Evolutionary conservation across 2,888 invertebrate species (phyloP).

Genomic region (Erebia aethiops): DNA sequence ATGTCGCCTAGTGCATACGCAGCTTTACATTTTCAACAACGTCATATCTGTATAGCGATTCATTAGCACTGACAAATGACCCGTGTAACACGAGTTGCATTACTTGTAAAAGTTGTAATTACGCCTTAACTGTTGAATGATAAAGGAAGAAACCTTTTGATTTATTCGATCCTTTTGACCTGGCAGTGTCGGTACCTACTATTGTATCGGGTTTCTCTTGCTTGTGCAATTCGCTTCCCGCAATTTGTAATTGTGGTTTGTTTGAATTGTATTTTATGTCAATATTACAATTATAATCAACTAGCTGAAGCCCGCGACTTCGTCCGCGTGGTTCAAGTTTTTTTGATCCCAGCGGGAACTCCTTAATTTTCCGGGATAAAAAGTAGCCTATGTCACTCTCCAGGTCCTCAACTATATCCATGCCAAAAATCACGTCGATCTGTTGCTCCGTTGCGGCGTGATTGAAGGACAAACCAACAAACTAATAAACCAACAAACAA

Average conservation of each 20-base stretch:
- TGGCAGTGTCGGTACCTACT: slow-evolving; percentile 20
- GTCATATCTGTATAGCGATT: slow-evolving; percentile 1
- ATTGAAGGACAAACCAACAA: no score
- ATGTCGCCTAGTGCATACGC: no score
- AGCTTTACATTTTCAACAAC: not conserved
- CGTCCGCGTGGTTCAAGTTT: no score
- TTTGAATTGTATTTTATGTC: not conserved
- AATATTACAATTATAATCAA: not conserved
- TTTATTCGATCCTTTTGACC: slow-evolving; percentile 23
- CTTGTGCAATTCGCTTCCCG: slow-evolving; percentile 5
- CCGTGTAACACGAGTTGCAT: slow-evolving; percentile 19
- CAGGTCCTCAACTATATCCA: no score
- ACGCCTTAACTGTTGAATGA: slow-evolving; percentile 14
- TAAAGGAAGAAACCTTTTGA: slow-evolving; percentile 30
- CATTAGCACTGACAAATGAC: slow-evolving; percentile 15
- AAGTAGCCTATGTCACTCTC: no score
- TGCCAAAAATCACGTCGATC: no score
- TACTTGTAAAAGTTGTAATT: not conserved
- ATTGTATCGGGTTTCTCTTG: slow-evolving; percentile 27
- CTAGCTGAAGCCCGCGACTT: no score
- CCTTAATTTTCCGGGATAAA: no score
- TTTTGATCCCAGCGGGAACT: no score
- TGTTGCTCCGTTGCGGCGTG: no score
- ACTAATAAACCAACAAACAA: no score
- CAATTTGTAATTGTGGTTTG: not conserved